phyloP scores from a whole-genome alignment of 2,888 invertebrate genomes.

The Copidosoma aretas region DNA sequence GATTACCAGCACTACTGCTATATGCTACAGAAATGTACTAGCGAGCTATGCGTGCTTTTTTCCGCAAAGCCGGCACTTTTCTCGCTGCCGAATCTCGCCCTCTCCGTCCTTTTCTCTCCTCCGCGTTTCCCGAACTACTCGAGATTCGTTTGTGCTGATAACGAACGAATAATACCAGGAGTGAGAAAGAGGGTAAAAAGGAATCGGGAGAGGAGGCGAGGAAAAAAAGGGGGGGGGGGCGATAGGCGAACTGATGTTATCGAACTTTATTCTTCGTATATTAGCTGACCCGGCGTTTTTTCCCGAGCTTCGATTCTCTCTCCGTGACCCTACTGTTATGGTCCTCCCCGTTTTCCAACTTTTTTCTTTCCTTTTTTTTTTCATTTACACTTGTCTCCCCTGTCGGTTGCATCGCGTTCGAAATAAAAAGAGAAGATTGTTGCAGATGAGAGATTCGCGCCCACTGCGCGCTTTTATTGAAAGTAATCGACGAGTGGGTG shows the following conservation, averaged over 20 bases:
- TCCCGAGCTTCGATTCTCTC: conserved; percentile 1
- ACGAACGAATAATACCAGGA: conserved; percentile 33
- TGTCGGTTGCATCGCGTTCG: not conserved
- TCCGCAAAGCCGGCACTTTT: conserved; percentile 30
- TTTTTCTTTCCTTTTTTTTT: not conserved
- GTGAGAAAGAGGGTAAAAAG: conserved; percentile 13
- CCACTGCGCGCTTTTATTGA: too few relatives aligned
- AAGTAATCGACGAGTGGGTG: too few relatives aligned
- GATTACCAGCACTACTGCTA: not conserved
- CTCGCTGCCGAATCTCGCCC: conserved; percentile 16
- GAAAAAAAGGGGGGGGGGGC: conserved; percentile 2
- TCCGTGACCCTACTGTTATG: not conserved
- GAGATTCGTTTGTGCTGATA: conserved; percentile 35
- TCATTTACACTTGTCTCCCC: not conserved
- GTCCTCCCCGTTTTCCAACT: not conserved
- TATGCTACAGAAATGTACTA: not conserved
- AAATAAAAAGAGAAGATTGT: too few relatives aligned
- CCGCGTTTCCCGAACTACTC: conserved; percentile 26
- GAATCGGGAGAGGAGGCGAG: conserved; percentile 5
- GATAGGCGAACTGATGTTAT: conserved; percentile 32
- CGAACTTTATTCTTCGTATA: conserved; percentile 35
- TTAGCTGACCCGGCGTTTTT: conserved; percentile 39
- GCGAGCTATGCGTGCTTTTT: conserved; percentile 18
- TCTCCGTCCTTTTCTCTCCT: conserved; percentile 11
- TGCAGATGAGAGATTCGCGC: too few relatives aligned